phyloP scores from a whole-genome alignment of 2,113 vertebrate species.

The Monopterus albus region DNA sequence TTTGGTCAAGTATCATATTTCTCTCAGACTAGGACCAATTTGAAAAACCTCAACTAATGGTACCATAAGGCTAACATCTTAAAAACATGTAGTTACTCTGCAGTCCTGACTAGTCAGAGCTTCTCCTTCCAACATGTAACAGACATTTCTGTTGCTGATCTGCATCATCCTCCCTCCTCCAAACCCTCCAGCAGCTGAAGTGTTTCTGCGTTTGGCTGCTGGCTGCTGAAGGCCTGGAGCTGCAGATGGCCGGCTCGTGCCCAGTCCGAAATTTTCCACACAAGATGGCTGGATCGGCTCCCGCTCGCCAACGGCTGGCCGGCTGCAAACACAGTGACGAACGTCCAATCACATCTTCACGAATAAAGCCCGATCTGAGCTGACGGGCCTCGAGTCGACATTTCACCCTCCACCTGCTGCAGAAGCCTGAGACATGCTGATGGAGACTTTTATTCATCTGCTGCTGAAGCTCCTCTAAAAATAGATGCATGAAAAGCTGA shows the following conservation, averaged over 20 bases:
- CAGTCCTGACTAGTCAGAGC: constrained; percentile 11
- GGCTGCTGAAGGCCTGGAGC: constrained; percentile 66
- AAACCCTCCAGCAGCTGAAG: constrained; percentile 29
- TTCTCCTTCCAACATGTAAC: constrained; percentile 19
- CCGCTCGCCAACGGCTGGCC: constrained; percentile 73
- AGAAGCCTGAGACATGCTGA: constrained; percentile 34
- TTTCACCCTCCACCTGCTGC: constrained; percentile 70
- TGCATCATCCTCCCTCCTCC: constrained; percentile 31
- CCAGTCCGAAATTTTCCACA: constrained; percentile 78
- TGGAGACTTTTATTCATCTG: constrained; percentile 50
- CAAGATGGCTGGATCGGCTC: constrained; percentile 81
- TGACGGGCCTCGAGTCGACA: constrained; percentile 28
- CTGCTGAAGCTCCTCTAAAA: constrained; percentile 30
- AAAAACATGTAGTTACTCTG: neutral
- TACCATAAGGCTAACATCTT: neutral
- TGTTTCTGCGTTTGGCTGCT: constrained; percentile 72
- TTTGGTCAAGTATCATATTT: too few species aligned
- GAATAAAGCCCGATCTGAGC: constrained; percentile 37
- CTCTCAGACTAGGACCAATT: too few species aligned
- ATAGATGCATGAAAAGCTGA: constrained; percentile 28
- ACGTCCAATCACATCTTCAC: constrained; percentile 45
- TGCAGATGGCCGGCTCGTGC: constrained; percentile 80
- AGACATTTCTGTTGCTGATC: neutral
- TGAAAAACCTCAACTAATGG: too few species aligned
- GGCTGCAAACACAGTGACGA: constrained; percentile 77